A percentile compares a stretch with the other conserved stretches of the same genome.
Conservation (phyloP, 2,888 invertebrate species). For the Acleris holmiana region DNA sequence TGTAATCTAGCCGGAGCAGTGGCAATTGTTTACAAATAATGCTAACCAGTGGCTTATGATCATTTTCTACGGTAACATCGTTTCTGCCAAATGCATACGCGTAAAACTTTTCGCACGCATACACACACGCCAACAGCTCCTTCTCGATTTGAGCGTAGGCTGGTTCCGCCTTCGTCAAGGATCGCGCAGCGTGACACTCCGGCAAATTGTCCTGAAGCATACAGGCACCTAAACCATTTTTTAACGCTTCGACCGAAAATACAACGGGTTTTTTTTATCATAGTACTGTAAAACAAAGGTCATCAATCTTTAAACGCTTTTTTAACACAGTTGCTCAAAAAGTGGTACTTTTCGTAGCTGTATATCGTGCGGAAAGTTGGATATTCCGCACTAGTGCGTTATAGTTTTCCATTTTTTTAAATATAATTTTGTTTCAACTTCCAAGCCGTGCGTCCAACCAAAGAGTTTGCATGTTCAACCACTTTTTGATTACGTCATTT, state of each 20-base stretch:
- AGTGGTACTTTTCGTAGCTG: no score
- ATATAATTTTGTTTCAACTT: no score
- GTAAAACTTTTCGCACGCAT: constrained; percentile 30
- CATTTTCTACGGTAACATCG: constrained; percentile 18
- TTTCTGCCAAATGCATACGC: neutral
- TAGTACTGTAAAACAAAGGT: constrained; percentile 37
- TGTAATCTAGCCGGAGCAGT: constrained; percentile 38
- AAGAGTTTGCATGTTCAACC: no score
- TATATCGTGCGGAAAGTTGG: no score
- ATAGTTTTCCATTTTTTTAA: no score
- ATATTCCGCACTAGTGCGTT: no score
- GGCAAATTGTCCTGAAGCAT: constrained; percentile 30
- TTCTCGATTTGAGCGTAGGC: constrained; percentile 17
- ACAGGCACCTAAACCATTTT: constrained; percentile 23
- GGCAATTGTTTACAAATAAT: constrained; percentile 33
- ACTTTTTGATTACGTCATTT: no score
- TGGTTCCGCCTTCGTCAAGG: neutral
- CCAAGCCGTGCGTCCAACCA: no score
- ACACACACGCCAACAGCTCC: constrained; percentile 13
- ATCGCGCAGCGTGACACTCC: constrained; percentile 37
- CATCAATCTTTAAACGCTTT: constrained; percentile 27
- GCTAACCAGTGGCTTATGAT: constrained; percentile 33
- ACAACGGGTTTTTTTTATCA: constrained; percentile 31
- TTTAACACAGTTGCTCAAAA: no score
- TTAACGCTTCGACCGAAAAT: constrained; percentile 40